Evolutionary conservation across 1,140 invertebrate species (phyloP), one percentile per base, ranked within the genome.

Genomic region (Drosophila lacertosa): DNA sequence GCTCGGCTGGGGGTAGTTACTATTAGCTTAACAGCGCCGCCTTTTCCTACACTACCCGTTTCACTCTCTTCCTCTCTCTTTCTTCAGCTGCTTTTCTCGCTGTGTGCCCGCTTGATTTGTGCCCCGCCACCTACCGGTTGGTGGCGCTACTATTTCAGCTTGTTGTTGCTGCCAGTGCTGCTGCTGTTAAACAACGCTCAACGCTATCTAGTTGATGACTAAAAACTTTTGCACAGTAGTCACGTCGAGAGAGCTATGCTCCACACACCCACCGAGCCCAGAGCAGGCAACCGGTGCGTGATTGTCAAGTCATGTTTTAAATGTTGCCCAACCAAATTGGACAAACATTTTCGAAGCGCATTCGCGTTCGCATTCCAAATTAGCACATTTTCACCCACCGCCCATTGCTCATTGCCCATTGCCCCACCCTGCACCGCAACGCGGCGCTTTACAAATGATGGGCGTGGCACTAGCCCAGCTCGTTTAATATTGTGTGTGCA

Each of bases 221-320:
- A 81, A 74, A 79, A 86, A 62, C 74, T 86, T 83, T 62, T 69
- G 59, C 77, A 47, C 54, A 45, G 50, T 68, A 74, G 77, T 71
- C 67, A 62, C 63, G 73, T 80, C 69, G 51, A 54, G 51, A 9
- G 22, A 15, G 24, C 45, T 29, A 4, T 48, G 22, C 22, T 26
- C 37, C 18, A n/a, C 54, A 50, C 32, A 20, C 39, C 54, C 50
- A 37, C 35, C 15, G 18, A 4, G 29, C 53, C 37, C 48, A 22
- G 50, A 35, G 22, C 22, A 29, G 37, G 33, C 20, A 44, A 58
- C 58, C 78, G 59, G 55, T 78, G 81, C 81, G 74, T 86, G 81
- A 74, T 84, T 84, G 73, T 86, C 81, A 84, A 84, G 77, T 86
- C 81, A 86, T 80, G 81, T 84, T 84, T 84, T 81, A 86, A 84